phyloP scores from a whole-genome alignment of 2,888 invertebrate genomes.

The Blera fallax region DNA sequence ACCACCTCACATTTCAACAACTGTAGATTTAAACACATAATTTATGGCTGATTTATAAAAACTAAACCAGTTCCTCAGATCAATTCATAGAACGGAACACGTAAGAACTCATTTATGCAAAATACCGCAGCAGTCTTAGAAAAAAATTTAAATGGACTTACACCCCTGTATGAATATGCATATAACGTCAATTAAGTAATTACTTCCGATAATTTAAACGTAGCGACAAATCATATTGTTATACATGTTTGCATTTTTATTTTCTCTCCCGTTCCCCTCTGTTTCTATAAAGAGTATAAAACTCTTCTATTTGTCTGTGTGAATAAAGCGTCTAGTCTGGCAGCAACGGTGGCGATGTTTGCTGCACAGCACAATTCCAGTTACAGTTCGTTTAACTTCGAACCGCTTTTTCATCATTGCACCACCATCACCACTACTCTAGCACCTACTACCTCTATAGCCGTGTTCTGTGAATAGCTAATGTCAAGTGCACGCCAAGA shows the following conservation, averaged over 20 bases:
- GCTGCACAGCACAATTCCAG: conserved; percentile 53
- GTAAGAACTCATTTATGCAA: background rate
- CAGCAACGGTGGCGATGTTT: conserved; percentile 1
- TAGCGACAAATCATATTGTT: conserved; percentile 54
- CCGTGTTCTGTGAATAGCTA: conserved; percentile 60
- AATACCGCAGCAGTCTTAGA: background rate
- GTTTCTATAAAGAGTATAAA: too few species aligned
- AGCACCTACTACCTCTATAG: background rate
- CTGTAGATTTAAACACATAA: too few species aligned
- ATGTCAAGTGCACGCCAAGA: conserved; percentile 71
- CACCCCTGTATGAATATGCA: conserved; percentile 55
- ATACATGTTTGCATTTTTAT: conserved; percentile 24
- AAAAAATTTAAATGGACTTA: conserved; percentile 20
- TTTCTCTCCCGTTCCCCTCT: background rate
- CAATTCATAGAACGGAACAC: background rate
- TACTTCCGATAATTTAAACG: conserved; percentile 59
- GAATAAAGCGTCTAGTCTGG: conserved; percentile 59
- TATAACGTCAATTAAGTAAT: conserved; percentile 60
- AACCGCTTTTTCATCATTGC: conserved; percentile 56
- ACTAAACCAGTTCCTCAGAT: background rate
- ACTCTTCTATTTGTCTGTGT: conserved; percentile 26
- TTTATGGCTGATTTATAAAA: too few species aligned
- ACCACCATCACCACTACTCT: conserved; percentile 7
- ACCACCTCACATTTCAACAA: too few species aligned
- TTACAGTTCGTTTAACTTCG: conserved; percentile 71